Evolutionary conservation across 2,113 vertebrate genomes (phyloP), one percentile per base, ranked within the genome.

Genomic region (Calyptomena viridis): DNA sequence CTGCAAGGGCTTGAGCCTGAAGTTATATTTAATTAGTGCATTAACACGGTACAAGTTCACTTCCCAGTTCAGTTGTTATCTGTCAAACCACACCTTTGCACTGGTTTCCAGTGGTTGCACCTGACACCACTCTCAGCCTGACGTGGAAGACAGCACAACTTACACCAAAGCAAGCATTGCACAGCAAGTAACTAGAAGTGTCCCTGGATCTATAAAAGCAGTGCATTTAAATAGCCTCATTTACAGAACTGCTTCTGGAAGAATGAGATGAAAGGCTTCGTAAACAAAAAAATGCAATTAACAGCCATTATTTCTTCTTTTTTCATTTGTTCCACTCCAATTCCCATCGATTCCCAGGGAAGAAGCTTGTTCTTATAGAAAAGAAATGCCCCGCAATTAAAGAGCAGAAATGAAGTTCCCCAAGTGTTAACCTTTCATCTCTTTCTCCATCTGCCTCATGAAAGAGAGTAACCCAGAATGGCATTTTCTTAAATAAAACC

Each of bases 371-470:
- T 93, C 64, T 91, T 87, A 85, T 1, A 85, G 93, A 93, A 88
- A 64, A 93, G 87, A 58, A 93, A 73, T 30, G 56, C 87, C 50
- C 66, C 71, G 40, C 93, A 95, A 91, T 90, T 95, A 90, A 77
- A 91, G 84, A 84, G 56, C 88, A 90, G 73, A 68, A 87, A 87
- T 53, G 33, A 84, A 93, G 55, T 67, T 89, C 72, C 93, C 85
- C 78, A 63, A 90, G 93, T 58, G 84, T 88, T 85, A 95, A 82
- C 91, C 83, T 95, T 97, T 97, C 95, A 97, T 88, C 95, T 94
- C 91, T 27, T 50, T 81, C 90, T 92, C 93, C 94, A 72, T 92
- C 88, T 94, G 91, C 77, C 75, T 93, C 90, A 85, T 78, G 84
- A 93, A 94, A 96, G 77, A 71, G 62, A 88, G 6, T 27, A 89